phyloP scores from a whole-genome alignment of 2,797 vertebrate genomes.

The Clarias laeviceps region DNA sequence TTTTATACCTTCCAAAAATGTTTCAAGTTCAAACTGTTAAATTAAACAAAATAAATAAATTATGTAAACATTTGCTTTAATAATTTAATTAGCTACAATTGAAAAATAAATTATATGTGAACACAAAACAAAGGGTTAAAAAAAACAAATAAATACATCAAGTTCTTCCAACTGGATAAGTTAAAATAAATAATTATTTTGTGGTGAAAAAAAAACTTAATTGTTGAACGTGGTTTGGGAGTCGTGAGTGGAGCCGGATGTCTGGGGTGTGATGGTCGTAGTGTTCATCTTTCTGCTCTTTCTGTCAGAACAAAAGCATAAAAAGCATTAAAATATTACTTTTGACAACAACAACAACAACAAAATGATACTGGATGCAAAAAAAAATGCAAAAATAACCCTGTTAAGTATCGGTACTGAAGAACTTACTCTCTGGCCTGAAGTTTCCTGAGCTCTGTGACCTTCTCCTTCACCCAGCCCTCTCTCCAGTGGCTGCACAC shows the following conservation, averaged over 20 bases:
- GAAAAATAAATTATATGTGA: no score
- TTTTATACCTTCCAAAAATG: not conserved
- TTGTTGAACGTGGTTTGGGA: no score
- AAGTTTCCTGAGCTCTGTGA: conserved; percentile 49
- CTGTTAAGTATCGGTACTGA: not conserved
- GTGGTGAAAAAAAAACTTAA: no score
- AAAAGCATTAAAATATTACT: not conserved
- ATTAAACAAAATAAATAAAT: not conserved
- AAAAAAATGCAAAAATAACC: no score
- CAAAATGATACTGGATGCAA: not conserved
- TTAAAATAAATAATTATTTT: not conserved
- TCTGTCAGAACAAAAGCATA: not conserved
- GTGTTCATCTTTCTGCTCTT: not conserved
- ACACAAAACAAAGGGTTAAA: no score
- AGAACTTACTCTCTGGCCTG: conserved; percentile 65
- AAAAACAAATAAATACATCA: no score
- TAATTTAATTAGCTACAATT: no score
- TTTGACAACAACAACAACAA: not conserved
- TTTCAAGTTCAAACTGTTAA: not conserved
- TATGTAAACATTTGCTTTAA: no score
- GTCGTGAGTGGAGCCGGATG: not conserved
- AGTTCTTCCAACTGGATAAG: not conserved
- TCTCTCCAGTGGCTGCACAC: conserved; percentile 71
- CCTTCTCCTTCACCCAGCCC: conserved; percentile 64
- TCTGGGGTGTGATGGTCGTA: not conserved